Evolutionary conservation across 2,113 vertebrate genomes (phyloP).

Genomic region (Lophura nycthemera): DNA sequence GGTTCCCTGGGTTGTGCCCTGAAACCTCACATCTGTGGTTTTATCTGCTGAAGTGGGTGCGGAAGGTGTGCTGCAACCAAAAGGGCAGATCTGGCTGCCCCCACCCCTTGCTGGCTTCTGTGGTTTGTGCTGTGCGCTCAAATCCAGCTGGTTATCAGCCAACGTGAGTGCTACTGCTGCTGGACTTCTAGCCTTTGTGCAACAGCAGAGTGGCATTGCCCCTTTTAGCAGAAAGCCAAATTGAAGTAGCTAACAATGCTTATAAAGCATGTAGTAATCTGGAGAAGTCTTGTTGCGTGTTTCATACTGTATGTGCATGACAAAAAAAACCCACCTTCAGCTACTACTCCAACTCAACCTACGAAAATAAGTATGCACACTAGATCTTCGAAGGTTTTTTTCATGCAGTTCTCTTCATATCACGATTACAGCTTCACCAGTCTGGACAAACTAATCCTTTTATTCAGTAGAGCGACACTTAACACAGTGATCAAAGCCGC

Average conservation of each 20-base stretch:
- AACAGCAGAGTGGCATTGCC: not conserved
- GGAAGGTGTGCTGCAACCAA: not conserved
- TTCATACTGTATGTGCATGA: not conserved
- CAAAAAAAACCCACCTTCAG: not conserved
- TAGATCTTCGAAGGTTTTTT: slow-evolving; percentile 56
- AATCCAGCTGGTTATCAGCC: not conserved
- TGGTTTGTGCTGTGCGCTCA: not conserved
- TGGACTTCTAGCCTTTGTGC: not conserved
- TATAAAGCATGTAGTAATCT: not conserved
- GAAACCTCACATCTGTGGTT: not conserved
- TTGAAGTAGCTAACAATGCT: not conserved
- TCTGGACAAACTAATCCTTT: slow-evolving; percentile 44
- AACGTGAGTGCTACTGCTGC: not conserved
- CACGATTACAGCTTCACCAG: not conserved
- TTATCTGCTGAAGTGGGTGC: not conserved
- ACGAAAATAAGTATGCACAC: not conserved
- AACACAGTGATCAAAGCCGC: slow-evolving; percentile 52
- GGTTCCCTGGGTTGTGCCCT: not conserved
- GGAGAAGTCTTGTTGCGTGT: not conserved
- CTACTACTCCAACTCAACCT: not conserved
- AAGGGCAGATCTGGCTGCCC: not conserved
- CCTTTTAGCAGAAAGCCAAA: not conserved
- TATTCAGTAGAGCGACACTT: slow-evolving; percentile 35
- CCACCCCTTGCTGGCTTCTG: not conserved
- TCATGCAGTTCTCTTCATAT: not conserved